Evolutionary conservation across 35 echinoderm and acorn worm species (phyloP).

Genomic region (Patiria miniata): DNA sequence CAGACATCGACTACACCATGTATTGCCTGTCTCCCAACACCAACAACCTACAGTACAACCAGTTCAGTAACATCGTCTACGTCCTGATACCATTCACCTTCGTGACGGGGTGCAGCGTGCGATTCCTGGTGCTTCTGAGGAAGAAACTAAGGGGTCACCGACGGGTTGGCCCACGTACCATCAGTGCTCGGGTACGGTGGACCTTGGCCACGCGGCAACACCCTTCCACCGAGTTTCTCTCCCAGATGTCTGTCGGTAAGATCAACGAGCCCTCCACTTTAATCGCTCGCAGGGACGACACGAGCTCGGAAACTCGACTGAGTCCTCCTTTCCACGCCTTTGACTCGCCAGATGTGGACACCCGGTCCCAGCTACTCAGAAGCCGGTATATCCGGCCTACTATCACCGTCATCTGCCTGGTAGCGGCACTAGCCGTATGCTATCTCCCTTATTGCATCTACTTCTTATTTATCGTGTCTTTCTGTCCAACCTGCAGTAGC

Average conservation of each 20-base stretch:
- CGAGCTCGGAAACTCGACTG: background rate
- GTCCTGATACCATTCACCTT: background rate
- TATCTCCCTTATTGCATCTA: background rate
- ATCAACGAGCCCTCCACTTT: background rate
- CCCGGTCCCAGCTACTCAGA: background rate
- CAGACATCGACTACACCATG: background rate
- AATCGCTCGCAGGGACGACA: background rate
- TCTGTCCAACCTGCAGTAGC: background rate
- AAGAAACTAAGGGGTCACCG: background rate
- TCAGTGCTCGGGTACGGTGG: background rate
- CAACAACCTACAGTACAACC: background rate
- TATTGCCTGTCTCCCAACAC: background rate
- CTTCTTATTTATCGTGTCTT: background rate
- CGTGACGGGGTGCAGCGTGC: background rate
- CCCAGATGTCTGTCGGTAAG: background rate
- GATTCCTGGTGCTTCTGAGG: slow-evolving; percentile 1
- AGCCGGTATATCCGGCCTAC: background rate
- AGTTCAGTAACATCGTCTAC: background rate
- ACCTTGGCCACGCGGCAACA: background rate
- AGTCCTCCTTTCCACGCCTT: background rate
- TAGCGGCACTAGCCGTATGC: background rate
- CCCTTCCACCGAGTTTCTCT: too few relatives aligned
- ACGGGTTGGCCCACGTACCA: background rate
- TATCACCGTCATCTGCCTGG: background rate
- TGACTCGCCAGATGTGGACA: background rate